Base-by-base conservation (phyloP, 2,113 vertebrate genomes). In the Periophthalmodon schlosseri region DNA sequence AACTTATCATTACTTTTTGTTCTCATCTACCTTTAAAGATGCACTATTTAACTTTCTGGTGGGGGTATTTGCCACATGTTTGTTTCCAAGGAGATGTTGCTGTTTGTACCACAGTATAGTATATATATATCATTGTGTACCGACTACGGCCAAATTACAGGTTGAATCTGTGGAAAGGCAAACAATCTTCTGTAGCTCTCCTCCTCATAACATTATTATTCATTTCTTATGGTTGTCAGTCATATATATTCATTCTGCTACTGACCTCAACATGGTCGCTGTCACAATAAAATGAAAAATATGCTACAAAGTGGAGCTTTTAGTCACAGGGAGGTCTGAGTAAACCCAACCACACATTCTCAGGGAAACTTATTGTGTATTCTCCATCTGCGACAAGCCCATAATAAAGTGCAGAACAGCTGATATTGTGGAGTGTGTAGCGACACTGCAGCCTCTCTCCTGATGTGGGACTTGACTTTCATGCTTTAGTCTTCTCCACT, bases 401-500 rank as follows among this genome's bases (percentile, higher is more conserved):
- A 34, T 60, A 64, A n/a, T 20, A 20, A 13, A 60, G 34, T 33
- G n/a, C 8, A 49, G 34, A 39, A 39, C 69, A 23, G 63, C 69
- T 74, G 63, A 52, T 75, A 11, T 16, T 65, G 1, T 12, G 72
- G 66, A 57, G 73, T 12, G 16, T 65, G 1, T 12, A 61, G 65
- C 58, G 50, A 52, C 68, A 70, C 57, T 56, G 76, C 76, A 80
- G 74, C 49, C 69, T 39, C 16, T 34, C 58, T 34, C 58, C 11
- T 78, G 74, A 4, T 63, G 49, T 60, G 69, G 76, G 86, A 85
- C 74, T 84, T 68, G 49, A 77, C 76, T 85, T 84, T 88, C 82
- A 84, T 85, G 81, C 84, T 85, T 81, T 83, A 87, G 81, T 87
- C 84, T 81, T 84, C 81, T 69, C 23, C 65, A 73, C 71, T 78